Percentiles rank a stretch among this genome's conserved stretches.
Evolutionary conservation across 2,888 invertebrate species (phyloP).

Genomic region (Leucophenga maculata): DNA sequence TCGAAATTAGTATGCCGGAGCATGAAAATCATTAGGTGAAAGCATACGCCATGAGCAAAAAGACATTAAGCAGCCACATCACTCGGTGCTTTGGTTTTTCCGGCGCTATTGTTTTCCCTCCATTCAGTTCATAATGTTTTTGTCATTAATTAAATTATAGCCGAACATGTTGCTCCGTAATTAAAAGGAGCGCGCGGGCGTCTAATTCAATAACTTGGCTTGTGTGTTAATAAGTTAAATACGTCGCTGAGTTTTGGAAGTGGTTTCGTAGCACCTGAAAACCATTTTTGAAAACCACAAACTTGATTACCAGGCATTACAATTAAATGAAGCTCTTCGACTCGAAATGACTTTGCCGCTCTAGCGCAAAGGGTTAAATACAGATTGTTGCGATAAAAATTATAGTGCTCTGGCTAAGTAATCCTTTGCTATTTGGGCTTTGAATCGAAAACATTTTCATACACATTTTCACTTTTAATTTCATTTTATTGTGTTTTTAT

Average conservation of each 20-base stretch:
- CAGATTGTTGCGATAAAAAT: constrained; percentile 22
- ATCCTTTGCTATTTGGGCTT: neutral
- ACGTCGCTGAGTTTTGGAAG: constrained; percentile 28
- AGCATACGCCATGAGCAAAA: constrained; percentile 34
- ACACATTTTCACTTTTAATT: constrained; percentile 19
- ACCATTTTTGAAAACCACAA: constrained; percentile 15
- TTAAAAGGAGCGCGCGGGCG: neutral
- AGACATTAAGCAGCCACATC: constrained; percentile 19
- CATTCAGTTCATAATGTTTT: constrained; percentile 33
- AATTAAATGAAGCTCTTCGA: constrained; percentile 15
- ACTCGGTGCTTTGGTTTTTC: constrained; percentile 17
- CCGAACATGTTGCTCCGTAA: constrained; percentile 13
- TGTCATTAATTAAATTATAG: constrained; percentile 63
- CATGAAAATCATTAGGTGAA: constrained; percentile 60
- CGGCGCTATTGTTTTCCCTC: neutral
- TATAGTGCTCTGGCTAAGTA: neutral
- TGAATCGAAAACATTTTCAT: neutral
- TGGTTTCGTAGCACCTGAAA: constrained; percentile 10
- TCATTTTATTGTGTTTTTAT: constrained; percentile 21
- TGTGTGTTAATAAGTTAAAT: neutral
- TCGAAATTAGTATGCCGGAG: constrained; percentile 59
- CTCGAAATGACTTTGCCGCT: constrained; percentile 14
- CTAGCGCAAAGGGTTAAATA: neutral
- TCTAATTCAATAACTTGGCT: no score
- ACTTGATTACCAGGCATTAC: neutral